Percentiles rank a stretch among this genome's conserved stretches.
phyloP scores from a whole-genome alignment of 2,113 vertebrate genomes.

The Thunnus thynnus region DNA sequence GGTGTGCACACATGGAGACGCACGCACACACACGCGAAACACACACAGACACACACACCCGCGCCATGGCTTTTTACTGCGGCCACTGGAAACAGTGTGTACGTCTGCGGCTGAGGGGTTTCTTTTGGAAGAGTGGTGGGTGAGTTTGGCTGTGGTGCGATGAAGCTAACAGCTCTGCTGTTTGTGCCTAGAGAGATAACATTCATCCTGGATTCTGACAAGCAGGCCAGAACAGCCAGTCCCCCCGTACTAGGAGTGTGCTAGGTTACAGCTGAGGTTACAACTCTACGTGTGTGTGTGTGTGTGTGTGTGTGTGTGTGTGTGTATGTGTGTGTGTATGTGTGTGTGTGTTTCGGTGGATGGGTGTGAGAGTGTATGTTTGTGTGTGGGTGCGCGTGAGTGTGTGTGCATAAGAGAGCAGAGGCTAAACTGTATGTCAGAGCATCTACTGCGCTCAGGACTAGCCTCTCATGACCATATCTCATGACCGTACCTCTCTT shows the following conservation, averaged over 20 bases:
- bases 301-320: conserved; percentile 20
- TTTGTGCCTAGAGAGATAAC: conserved; percentile 81
- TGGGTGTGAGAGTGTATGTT: conserved; percentile 35
- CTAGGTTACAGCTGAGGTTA: conserved; percentile 75
- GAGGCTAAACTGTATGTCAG: conserved; percentile 66
- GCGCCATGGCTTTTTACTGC: conserved; percentile 71
- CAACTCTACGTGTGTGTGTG: conserved; percentile 28
- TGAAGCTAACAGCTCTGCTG: conserved; percentile 73
- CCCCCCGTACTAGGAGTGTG: conserved; percentile 61
- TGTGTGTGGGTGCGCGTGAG: conserved; percentile 45
- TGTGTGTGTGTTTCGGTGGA: conserved; percentile 41
- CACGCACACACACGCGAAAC: conserved; percentile 16
- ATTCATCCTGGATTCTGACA: conserved; percentile 76
- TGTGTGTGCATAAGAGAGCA: conserved; percentile 68
- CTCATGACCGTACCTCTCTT: conserved; percentile 48
- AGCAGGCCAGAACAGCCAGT: conserved; percentile 71
- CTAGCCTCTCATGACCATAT: conserved; percentile 50
- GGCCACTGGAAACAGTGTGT: conserved; percentile 72
- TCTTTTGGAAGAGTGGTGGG: conserved; percentile 70
- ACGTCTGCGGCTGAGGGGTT: conserved; percentile 62
- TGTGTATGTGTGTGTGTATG: conserved; percentile 46
- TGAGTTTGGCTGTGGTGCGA: conserved; percentile 56
- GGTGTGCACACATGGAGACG: conserved; percentile 24
- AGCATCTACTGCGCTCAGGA: conserved; percentile 60
- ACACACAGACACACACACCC: conserved; percentile 36